Base-by-base conservation (phyloP, 2,888 invertebrate genomes). In the Cheilosia scutellata region DNA sequence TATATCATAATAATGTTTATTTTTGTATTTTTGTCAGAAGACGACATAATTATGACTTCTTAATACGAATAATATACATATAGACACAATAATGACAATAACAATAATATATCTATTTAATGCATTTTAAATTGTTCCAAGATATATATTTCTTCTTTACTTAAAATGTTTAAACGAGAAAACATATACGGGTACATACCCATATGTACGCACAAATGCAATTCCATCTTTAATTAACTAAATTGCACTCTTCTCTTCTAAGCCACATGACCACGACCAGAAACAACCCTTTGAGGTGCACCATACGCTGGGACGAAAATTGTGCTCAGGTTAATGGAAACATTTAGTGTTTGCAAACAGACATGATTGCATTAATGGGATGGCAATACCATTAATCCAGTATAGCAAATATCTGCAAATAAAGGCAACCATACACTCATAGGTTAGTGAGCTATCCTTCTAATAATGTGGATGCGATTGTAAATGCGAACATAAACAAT, bases 301-400 rank as follows among this genome's bases (percentile, higher is more conserved):
- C 51, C 40, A 40, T 63, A 20, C 63, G 16, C 9, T 63, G 4
- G 13, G 40, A 31, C 31, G 31, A 58, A 31, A 57, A 58, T 57
- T 65, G 58, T 60, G 58, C 58, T n/a, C 33, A 44, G 33, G 29
- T 65, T 79, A 79, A 72, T 79, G 72, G 49, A 47, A 58, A 65
- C 79, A 71, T 79, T 79, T 79, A 79, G 79, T 72, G 72, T 72
- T 72, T 79, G 65, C 51, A 71, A 78, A 71, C 71, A 72, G 57
- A 72, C 53, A 53, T 72, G 58, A 79, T 79, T 79, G 58, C 55
- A 70, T 78, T 78, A 78, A 78, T 51, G 77, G 58, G 4, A 20
- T 37, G 37, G 11, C 11, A 60, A 62, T 49, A 78, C 40, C 70
- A 71, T 78, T 62, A 71, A 71, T 57, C 70, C 42, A 25, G 31